Percentiles rank a stretch among this genome's conserved stretches.
Conservation (phyloP, 2,797 vertebrate species). For the Microctenopoma lineatum region DNA sequence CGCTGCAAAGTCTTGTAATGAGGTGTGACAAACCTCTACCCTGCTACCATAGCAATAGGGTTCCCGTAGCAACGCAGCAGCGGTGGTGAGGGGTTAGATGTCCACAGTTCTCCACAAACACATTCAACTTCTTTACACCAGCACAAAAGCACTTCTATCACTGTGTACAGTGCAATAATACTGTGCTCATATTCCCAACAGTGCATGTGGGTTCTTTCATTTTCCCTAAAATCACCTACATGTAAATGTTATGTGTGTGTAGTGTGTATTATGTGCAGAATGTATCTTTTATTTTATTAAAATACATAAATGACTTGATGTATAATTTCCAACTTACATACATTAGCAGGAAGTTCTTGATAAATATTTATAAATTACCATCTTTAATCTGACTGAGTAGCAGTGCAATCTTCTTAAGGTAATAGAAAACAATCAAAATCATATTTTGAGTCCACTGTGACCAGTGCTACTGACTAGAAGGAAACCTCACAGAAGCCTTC, state of each 20-base stretch:
- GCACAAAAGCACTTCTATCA: not conserved
- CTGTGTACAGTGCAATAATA: not conserved
- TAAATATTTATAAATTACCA: not conserved
- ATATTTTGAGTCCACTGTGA: not conserved
- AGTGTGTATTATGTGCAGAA: not conserved
- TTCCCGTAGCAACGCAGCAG: constrained; percentile 74
- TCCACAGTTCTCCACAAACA: constrained; percentile 33
- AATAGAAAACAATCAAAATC: not conserved
- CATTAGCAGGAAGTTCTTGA: not conserved
- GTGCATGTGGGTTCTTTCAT: not conserved
- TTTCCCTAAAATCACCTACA: not conserved
- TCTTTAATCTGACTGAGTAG: not conserved
- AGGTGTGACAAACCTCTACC: constrained; percentile 78
- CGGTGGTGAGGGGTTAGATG: constrained; percentile 43
- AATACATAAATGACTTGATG: not conserved
- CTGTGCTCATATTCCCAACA: not conserved
- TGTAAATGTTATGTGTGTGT: not conserved
- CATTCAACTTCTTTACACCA: constrained; percentile 39
- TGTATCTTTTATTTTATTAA: not conserved
- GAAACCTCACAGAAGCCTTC: not conserved
- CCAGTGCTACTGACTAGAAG: not conserved
- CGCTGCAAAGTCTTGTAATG: constrained; percentile 74
- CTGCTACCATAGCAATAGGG: constrained; percentile 79
- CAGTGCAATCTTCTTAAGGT: not conserved
- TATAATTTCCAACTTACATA: not conserved